A percentile compares a stretch with the other conserved stretches of the same genome.
Evolutionary conservation across 2,113 vertebrate genomes (phyloP).

Genomic region (Corythornis cristatus): DNA sequence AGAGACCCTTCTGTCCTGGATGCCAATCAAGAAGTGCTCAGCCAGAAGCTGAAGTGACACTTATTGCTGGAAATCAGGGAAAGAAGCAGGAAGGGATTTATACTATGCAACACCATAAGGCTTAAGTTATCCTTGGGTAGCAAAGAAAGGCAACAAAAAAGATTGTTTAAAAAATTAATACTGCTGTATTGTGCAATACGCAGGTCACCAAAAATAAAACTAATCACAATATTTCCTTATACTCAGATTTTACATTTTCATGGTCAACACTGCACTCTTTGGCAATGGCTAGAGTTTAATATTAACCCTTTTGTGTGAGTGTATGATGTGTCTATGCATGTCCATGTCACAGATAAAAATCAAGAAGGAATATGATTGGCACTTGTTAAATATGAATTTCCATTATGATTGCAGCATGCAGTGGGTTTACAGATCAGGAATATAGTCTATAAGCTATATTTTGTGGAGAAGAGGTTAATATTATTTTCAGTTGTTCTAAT

Average conservation of each 20-base stretch:
- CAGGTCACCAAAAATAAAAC: background rate
- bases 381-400: background rate
- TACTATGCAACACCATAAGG: background rate
- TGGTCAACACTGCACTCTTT: background rate
- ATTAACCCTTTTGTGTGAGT: background rate
- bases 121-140: background rate
- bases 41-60: conserved; percentile 42
- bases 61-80: conserved; percentile 32
- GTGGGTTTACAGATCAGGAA: background rate
- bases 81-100: conserved; percentile 22
- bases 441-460: background rate
- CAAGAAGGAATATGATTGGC: background rate
- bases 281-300: background rate
- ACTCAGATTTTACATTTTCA: background rate
- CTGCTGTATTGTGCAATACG: background rate
- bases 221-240: background rate
- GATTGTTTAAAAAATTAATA: background rate
- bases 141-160: background rate
- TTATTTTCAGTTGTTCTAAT: background rate
- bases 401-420: background rate
- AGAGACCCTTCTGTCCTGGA: conserved; percentile 28
- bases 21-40: conserved; percentile 32
- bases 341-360: background rate
- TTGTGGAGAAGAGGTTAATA: rapidly evolving
- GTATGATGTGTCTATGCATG: background rate